These are phyloP conservation scores for Hesperophylax magnus DNA, from an alignment of 1,140 invertebrate species.

Conservation along the genomic window DNA sequence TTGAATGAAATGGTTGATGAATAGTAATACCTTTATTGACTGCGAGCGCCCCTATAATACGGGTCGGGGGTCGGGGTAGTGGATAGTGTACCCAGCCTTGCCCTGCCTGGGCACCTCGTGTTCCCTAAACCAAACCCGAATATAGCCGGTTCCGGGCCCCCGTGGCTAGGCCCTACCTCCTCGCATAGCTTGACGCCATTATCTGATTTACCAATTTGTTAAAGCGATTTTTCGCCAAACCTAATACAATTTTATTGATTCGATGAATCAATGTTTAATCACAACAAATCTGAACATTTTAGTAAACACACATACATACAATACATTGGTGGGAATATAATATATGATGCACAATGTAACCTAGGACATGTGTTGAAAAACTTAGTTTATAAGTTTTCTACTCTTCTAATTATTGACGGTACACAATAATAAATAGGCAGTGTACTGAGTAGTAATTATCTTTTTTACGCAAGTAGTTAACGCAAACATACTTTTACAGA, in stretches of 20 bases:
- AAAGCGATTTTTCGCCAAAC: conserved; percentile 40
- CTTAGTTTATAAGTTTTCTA: too few relatives aligned
- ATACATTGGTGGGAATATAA: too few relatives aligned
- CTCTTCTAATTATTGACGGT: too few relatives aligned
- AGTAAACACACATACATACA: too few relatives aligned
- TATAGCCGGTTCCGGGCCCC: background rate
- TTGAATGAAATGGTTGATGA: conserved; percentile 27
- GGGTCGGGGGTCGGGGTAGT: too few relatives aligned
- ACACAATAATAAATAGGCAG: too few relatives aligned
- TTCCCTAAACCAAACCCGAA: background rate
- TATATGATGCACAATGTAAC: too few relatives aligned
- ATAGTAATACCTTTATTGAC: conserved; percentile 13
- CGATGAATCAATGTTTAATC: background rate
- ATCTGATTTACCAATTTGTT: conserved; percentile 46
- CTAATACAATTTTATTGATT: conserved; percentile 31
- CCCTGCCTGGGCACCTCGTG: background rate
- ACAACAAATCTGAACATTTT: background rate
- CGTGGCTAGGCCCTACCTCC: conserved; percentile 6
- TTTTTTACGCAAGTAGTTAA: too few relatives aligned
- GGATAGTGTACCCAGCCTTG: background rate
- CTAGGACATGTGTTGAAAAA: too few relatives aligned
- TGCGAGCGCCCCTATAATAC: background rate
- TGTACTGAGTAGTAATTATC: too few relatives aligned
- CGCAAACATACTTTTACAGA: too few relatives aligned
- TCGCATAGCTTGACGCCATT: conserved; percentile 7